Evolutionary conservation across 2,113 vertebrate genomes (phyloP).

Genomic region (Alexandromys fortis): DNA sequence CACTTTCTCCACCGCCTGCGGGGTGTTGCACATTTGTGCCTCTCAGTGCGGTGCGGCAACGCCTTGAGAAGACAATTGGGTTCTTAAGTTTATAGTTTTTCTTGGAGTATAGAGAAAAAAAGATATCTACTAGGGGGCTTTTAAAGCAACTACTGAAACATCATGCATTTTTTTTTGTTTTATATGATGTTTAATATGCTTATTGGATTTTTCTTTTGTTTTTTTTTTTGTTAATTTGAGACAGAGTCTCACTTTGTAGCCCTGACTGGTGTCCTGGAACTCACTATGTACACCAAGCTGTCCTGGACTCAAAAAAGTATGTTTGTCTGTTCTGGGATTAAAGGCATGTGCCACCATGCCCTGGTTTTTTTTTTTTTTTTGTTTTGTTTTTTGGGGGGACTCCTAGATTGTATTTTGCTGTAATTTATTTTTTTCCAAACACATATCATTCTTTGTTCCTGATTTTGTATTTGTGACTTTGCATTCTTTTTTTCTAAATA

Average conservation of each 20-base stretch:
- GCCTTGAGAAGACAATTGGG: slow-evolving; percentile 12
- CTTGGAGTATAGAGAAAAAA: slow-evolving; percentile 5
- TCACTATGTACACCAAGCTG: not conserved
- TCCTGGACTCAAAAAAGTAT: not conserved
- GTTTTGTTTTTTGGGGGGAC: not conserved
- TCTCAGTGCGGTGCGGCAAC: not conserved
- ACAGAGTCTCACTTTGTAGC: not conserved
- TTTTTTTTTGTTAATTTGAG: not conserved
- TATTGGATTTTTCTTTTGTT: not conserved
- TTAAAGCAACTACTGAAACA: not conserved
- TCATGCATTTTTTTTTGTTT: slow-evolving; percentile 34
- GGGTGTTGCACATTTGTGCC: not conserved
- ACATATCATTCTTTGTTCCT: not conserved
- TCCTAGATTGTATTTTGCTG: not conserved
- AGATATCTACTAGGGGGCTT: not conserved
- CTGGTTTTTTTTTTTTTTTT: not conserved
- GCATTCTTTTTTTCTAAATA: not conserved
- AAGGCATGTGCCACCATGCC: not conserved
- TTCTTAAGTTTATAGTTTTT: slow-evolving; percentile 4
- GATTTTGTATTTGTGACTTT: slow-evolving; percentile 45
- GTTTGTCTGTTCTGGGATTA: not conserved
- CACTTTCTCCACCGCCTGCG: not conserved
- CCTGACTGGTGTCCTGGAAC: not conserved
- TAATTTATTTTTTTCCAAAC: slow-evolving; percentile 44
- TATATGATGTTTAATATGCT: not conserved